phyloP scores from a whole-genome alignment of 2,113 vertebrate species.

The Paracanthobrama guichenoti region DNA sequence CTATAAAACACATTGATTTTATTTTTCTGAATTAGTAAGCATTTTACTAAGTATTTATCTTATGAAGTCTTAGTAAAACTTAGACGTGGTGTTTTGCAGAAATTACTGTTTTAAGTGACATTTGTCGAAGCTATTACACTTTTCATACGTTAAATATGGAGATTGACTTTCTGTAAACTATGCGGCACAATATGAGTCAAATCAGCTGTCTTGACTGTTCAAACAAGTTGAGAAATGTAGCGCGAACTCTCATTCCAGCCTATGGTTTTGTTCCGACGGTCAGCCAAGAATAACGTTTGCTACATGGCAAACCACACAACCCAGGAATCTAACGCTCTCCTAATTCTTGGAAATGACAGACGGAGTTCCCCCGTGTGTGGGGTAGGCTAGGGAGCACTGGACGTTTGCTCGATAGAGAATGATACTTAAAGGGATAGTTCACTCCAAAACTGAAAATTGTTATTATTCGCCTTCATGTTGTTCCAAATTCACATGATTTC shows the following conservation, averaged over 20 bases:
- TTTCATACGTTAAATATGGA: slow-evolving; percentile 8
- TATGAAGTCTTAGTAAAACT: not conserved
- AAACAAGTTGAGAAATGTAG: slow-evolving; percentile 30
- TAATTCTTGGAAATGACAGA: slow-evolving; percentile 23
- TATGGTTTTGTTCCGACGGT: slow-evolving; percentile 10
- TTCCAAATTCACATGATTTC: not conserved
- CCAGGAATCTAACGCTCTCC: slow-evolving; percentile 19
- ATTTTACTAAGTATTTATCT: not conserved
- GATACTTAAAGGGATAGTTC: not conserved
- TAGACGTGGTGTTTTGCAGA: not conserved
- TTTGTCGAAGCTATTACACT: not conserved
- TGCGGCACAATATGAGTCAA: slow-evolving; percentile 34
- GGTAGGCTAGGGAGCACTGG: not conserved
- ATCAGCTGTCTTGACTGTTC: slow-evolving; percentile 13
- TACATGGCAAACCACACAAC: not conserved
- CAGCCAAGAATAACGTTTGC: slow-evolving; percentile 40
- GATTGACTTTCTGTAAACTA: slow-evolving; percentile 45
- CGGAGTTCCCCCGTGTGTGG: slow-evolving; percentile 17
- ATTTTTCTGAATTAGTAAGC: not conserved
- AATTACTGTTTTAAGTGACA: not conserved
- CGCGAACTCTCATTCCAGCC: not conserved
- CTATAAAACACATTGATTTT: not conserved
- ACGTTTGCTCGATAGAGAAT: not conserved
- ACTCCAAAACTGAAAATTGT: not conserved
- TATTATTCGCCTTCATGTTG: not conserved